Percentiles rank a stretch among this genome's conserved stretches.
Evolutionary conservation across 2,888 invertebrate species (phyloP).

Genomic region (Belgica antarctica): DNA sequence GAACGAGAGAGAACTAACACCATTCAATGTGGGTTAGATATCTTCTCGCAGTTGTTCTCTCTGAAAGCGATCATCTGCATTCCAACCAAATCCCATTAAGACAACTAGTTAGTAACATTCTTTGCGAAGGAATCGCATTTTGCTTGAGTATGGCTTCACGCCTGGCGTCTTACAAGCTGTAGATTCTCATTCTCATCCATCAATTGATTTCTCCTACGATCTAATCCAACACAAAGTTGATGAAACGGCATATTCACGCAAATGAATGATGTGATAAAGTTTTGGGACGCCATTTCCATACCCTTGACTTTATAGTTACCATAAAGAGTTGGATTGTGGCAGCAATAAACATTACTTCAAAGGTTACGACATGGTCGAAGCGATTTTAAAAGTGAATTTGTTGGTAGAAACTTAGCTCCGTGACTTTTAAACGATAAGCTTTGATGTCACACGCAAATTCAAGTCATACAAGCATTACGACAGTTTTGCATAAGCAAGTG

Average conservation of each 20-base stretch:
- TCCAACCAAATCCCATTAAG: not conserved
- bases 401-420: too few relatives aligned
- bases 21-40: too few relatives aligned
- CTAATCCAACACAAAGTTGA: not conserved
- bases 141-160: slow-evolving; percentile 8
- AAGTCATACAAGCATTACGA: too few relatives aligned
- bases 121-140: not conserved
- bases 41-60: not conserved
- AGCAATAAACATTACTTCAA: too few relatives aligned
- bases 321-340: too few relatives aligned
- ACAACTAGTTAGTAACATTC: too few relatives aligned
- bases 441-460: too few relatives aligned
- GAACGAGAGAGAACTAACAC: too few relatives aligned
- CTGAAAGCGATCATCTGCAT: slow-evolving; percentile 4
- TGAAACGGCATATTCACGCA: not conserved
- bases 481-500: too few relatives aligned
- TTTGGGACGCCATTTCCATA: not conserved
- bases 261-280: slow-evolving; percentile 16
- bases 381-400: too few relatives aligned
- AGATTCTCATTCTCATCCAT: slow-evolving; percentile 9
- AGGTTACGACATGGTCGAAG: not conserved
- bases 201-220: slow-evolving; percentile 1
- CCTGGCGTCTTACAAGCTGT: not conserved
- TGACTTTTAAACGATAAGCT: too few relatives aligned
- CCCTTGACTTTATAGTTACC: too few relatives aligned